Evolutionary conservation across 2,888 invertebrate genomes (phyloP), one percentile per base, ranked within the genome.

Genomic region (Tipula lateralis): DNA sequence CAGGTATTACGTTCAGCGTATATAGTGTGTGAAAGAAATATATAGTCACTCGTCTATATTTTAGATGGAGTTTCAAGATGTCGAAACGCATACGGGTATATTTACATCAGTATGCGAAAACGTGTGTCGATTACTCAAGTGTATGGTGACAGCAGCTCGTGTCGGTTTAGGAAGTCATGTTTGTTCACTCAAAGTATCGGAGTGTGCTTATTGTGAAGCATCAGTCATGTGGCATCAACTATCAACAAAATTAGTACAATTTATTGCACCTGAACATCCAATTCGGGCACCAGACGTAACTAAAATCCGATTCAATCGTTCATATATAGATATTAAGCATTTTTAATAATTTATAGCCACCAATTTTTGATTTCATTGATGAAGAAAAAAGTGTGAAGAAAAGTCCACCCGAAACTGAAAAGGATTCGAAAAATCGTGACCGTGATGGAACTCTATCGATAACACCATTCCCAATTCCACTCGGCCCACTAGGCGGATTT

Each of bases 221-320:
- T 94, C 96, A 32, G 96, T 97, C 36, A 95, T 98, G 91, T 98
- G 98, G 96, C 97, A 98, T 90, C 98, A 98, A 89, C 91, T 98
- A 39, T 95, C 96, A 12, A 92, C 96, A 84, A 93, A 95, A 87
- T 91, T 97, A 39, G 93, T 97, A 32, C 93, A 95, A 86, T 96
- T 95, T 87, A 92, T 97, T 88, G 94, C 94, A 84, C 96, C 96
- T 1, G 92, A 94, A 87, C 92, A 93, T 88, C 94, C 94, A 16
- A 93, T 94, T 44, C 92, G 94, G 87, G 94, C 95, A 85, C 94
- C 95, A 36, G 95, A 95, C 91, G 95, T 96, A 91, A 92, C 92
- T 90, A 29, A 29, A 19, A 81, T 2, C 0, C n/a, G n/a, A n/a
- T n/a, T n/a, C n/a, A n/a, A n/a, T n/a, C n/a, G 29, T 30, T 16